Percentiles rank a stretch among this genome's conserved stretches.
phyloP scores from a whole-genome alignment of 2,797 vertebrate genomes.

The Neosilurus hyrtlii region DNA sequence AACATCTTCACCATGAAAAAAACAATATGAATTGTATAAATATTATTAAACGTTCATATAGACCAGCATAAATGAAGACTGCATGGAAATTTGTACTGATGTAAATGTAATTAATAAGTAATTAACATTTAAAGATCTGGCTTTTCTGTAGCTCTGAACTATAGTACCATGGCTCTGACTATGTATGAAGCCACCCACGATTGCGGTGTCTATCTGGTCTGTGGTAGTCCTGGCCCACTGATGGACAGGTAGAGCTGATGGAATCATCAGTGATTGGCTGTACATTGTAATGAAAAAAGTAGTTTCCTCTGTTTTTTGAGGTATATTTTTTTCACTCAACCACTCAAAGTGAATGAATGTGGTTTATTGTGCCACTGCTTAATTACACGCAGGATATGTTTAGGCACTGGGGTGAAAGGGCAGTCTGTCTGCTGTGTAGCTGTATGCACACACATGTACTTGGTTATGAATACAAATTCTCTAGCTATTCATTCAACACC shows the following conservation, averaged over 20 bases:
- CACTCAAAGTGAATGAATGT: slow-evolving; percentile 28
- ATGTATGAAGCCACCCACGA: neutral
- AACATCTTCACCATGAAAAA: neutral
- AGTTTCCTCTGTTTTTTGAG: neutral
- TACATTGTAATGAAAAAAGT: neutral
- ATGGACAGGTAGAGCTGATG: neutral
- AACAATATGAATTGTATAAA: neutral
- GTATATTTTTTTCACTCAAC: neutral
- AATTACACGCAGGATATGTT: slow-evolving; percentile 39
- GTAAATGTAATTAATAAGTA: no score
- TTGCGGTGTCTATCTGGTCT: neutral
- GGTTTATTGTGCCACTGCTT: slow-evolving; percentile 42
- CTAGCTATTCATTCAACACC: neutral
- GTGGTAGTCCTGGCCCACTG: neutral
- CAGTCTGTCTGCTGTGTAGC: slow-evolving; percentile 30
- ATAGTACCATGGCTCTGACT: neutral
- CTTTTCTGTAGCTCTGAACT: neutral
- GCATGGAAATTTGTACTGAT: neutral
- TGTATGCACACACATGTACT: neutral
- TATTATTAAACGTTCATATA: neutral
- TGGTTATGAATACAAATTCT: slow-evolving; percentile 4
- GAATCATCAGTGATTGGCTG: neutral
- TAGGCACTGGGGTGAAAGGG: slow-evolving; percentile 47
- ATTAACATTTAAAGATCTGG: neutral
- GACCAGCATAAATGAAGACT: neutral